phyloP scores from a whole-genome alignment of 2,888 invertebrate genomes.

The Digitonthophagus gazella region DNA sequence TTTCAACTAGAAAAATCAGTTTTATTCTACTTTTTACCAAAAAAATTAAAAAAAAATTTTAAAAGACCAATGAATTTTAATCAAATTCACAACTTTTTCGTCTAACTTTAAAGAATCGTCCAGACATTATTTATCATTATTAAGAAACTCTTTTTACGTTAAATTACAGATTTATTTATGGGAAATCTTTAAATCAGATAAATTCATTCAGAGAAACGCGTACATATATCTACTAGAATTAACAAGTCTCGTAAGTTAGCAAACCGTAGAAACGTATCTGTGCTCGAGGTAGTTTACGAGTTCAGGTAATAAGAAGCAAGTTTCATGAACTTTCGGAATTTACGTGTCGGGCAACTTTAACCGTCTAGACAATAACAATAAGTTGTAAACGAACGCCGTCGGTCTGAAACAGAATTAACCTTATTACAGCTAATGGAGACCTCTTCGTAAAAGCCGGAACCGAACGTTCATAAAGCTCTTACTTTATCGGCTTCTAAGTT shows the following conservation, averaged over 20 bases:
- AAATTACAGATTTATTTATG: not conserved
- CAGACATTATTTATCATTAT: no score
- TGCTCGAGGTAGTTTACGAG: not conserved
- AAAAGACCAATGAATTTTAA: no score
- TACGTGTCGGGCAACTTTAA: not conserved
- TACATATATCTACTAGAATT: not conserved
- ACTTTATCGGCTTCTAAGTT: not conserved
- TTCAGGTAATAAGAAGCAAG: not conserved
- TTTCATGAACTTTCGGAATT: not conserved
- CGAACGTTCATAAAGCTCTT: not conserved
- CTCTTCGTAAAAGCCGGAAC: not conserved
- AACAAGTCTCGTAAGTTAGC: not conserved
- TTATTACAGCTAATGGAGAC: not conserved
- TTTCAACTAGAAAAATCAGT: no score
- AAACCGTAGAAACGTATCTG: not conserved
- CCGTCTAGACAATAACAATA: not conserved
- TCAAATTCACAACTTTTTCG: no score
- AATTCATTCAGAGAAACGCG: not conserved
- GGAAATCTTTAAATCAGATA: not conserved
- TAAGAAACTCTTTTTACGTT: no score
- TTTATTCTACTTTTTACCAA: no score
- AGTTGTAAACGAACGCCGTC: not conserved
- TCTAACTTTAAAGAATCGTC: no score
- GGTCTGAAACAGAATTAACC: not conserved
- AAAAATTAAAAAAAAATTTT: no score